Percentiles rank a stretch among this genome's conserved stretches.
Evolutionary conservation across 2,888 invertebrate species (phyloP).

Genomic region (Heptascelio sp.): DNA sequence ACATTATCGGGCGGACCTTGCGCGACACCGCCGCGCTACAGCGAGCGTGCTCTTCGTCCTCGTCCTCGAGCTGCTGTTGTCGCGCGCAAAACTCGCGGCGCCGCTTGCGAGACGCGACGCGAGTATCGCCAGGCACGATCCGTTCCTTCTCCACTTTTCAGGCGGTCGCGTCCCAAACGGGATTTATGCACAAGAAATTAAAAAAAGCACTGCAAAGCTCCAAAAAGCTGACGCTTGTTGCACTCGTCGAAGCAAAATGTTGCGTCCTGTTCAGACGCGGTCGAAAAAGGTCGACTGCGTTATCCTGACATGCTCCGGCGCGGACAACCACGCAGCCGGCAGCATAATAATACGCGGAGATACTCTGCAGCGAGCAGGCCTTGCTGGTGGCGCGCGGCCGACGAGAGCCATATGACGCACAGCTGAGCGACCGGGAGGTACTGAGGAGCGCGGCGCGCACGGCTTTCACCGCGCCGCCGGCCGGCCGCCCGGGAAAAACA

Average conservation of each 20-base stretch:
- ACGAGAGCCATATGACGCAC: constrained; percentile 82
- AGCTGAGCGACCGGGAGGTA: constrained; percentile 83
- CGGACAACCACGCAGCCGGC: too few relatives aligned
- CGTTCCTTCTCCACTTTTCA: constrained; percentile 66
- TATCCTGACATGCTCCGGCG: too few relatives aligned
- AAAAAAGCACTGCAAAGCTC: too few relatives aligned
- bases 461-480: constrained; percentile 83
- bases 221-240: too few relatives aligned
- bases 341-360: constrained; percentile 74
- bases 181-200: too few relatives aligned
- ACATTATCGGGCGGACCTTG: constrained; percentile 87
- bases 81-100: constrained; percentile 64
- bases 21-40: constrained; percentile 38
- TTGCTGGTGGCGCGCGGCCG: too few relatives aligned
- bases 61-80: constrained; percentile 60
- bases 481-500: constrained; percentile 85
- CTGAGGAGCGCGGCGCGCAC: constrained; percentile 77
- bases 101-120: constrained; percentile 66
- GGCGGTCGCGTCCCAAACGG: constrained; percentile 43
- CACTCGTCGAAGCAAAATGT: too few relatives aligned
- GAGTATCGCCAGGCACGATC: constrained; percentile 43
- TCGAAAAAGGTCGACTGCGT: too few relatives aligned
- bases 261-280: too few relatives aligned
- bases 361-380: constrained; percentile 76
- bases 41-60: constrained; percentile 46